Evolutionary conservation across 2,888 invertebrate genomes (phyloP).

Genomic region (Poecilobothrus nobilitatus): DNA sequence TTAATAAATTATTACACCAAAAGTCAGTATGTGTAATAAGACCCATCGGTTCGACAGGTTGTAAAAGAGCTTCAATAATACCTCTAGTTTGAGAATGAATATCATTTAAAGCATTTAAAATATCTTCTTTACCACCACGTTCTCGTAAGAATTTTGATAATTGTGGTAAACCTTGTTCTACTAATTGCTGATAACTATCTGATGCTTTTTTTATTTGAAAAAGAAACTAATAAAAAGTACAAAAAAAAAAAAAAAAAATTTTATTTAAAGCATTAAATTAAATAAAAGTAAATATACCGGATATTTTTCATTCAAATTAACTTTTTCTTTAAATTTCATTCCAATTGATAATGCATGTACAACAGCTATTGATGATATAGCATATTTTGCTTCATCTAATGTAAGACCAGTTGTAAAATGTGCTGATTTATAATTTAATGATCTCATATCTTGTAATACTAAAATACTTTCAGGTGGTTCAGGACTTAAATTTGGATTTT

Average conservation of each 20-base stretch:
- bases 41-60: constrained; percentile 64
- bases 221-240: constrained; percentile 46
- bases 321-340: constrained; percentile 48
- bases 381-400: constrained; percentile 54
- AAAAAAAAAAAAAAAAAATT: too few relatives aligned
- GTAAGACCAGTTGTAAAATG: constrained; percentile 30
- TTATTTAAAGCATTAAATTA: not conserved
- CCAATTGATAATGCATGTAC: constrained; percentile 65
- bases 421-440: constrained; percentile 32
- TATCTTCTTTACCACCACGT: constrained; percentile 54
- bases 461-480: constrained; percentile 57
- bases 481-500: constrained; percentile 34
- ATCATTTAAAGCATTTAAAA: constrained; percentile 51
- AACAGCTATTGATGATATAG: constrained; percentile 61
- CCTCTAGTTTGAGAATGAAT: constrained; percentile 60
- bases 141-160: constrained; percentile 62
- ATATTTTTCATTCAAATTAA: constrained; percentile 30
- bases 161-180: constrained; percentile 68
- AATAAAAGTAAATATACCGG: constrained; percentile 21
- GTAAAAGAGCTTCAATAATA: constrained; percentile 59
- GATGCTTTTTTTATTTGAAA: constrained; percentile 72
- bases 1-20: constrained; percentile 73
- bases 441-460: constrained; percentile 65
- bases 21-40: constrained; percentile 75
- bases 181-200: constrained; percentile 69